Conservation (phyloP, 2,113 vertebrate genomes). For the Triplophysa rosa region DNA sequence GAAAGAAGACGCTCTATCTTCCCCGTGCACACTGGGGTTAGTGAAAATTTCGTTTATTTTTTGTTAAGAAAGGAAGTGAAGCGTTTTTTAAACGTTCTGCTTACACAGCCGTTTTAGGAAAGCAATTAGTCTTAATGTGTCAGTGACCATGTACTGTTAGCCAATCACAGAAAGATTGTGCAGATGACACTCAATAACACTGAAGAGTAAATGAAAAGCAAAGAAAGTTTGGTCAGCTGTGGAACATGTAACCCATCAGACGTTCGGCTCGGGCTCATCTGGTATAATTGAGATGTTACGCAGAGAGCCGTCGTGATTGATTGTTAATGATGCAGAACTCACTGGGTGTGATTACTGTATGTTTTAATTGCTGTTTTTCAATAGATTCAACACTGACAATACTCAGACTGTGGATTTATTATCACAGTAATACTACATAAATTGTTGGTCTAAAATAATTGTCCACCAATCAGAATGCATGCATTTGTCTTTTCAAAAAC, state of each 20-base stretch:
- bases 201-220: conserved; percentile 7
- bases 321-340: conserved; percentile 7
- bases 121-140: conserved; percentile 51
- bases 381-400: neutral
- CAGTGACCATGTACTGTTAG: conserved; percentile 21
- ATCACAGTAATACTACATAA: no score
- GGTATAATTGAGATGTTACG: conserved; percentile 10
- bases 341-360: neutral
- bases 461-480: no score
- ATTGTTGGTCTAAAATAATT: no score
- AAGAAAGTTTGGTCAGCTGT: conserved; percentile 11
- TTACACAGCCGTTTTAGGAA: conserved; percentile 37
- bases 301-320: conserved; percentile 11
- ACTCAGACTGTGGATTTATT: neutral
- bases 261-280: neutral
- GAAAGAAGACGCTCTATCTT: neutral
- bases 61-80: conserved; percentile 6
- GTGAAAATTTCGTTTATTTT: conserved; percentile 22
- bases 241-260: neutral
- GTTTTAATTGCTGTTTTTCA: conserved; percentile 2
- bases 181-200: conserved; percentile 45
- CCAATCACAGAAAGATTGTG: conserved; percentile 30
- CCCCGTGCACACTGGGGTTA: conserved; percentile 17
- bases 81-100: conserved; percentile 31
- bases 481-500: no score